Evolutionary conservation across 2,113 vertebrate genomes (phyloP), one percentile per base, ranked within the genome.

Genomic region (Heterocephalus glaber): DNA sequence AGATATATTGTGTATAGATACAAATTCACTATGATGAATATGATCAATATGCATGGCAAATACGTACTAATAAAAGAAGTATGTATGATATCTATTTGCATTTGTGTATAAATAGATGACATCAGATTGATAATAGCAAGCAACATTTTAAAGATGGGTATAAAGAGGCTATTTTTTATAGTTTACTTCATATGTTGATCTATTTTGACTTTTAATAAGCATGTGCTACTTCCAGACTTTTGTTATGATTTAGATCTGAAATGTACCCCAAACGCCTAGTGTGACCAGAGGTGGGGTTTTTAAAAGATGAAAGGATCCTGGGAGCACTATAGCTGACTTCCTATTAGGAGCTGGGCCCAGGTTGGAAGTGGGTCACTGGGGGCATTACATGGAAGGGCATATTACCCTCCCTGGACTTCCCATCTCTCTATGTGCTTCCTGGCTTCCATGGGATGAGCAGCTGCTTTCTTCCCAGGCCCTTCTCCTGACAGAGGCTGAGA

Each of bases 201-300:
- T 77, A 4, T 85, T 90, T 96, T 41, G 28, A n/a, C 82, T 94
- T 92, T 87, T 93, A 93, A 70, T 60, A 95, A 13, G 11, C 22
- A 44, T 60, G 38, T 70, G 10, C 63, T 77, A 92, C 49, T 83
- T 79, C 4, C 38, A 54, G 33, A 11, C 30, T 90, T 86, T 89
- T 77, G 74, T 47, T 30, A 49, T 49, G 44, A 1, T 33, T 77
- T 30, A 33, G 44, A 47, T 76, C 72, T 47, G 14, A 77, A 77
- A 77, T 77, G 14, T 47, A 6, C 7, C 74, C 13, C 74, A 30
- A 77, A 49, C 17, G 44, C 44, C 13, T 30, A 26, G 16, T 17
- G 44, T 38, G n/a, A 30, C 44, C 72, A 76, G 26, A 76, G 13
- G 26, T 30, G 6, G 26, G 47, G 44, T 26, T 77, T 49, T 49